Evolutionary conservation across 2,888 invertebrate species (phyloP), one percentile per base, ranked within the genome.

Genomic region (Osmoderma eremita): DNA sequence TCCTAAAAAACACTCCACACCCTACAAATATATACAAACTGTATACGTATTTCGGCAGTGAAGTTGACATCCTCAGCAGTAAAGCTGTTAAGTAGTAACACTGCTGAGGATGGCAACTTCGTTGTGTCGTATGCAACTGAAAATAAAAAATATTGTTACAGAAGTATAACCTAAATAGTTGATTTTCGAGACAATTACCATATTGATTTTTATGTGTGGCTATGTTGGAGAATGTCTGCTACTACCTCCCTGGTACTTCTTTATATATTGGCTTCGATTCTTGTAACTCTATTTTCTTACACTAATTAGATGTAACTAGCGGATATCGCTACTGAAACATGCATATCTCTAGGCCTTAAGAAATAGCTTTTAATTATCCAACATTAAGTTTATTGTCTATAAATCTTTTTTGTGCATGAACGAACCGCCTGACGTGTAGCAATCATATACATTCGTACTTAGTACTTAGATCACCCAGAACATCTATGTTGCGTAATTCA

Each of bases 401-500:
- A 56, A 41, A 41, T 56, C 41, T 41, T 56, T 30, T 30, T 2
- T n/a, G 48, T 48, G 18, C 20, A 20, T 17, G 56, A 53, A 30
- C 3, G 10, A n/a, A n/a, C n/a, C n/a, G n/a, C n/a, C 12, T 3
- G 17, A 18, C 5, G 20, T 8, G 24, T 18, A 50, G 24, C 13
- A 20, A 3, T 4, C 50, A 48, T 20, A 48, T 48, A 20, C 17
- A 1, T 24, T 6, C 22, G 12, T 20, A 49, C 18, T 24, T 24
- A 24, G 30, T 30, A 3, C 30, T 30, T 30, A 50, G 42, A 13
- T 42, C 17, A 42, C 13, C 42, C 42, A 42, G 17, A 4, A 4
- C 50, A n/a, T 30, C 30, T 10, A 30, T 8, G 24, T 63, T 63
- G 51, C 63, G 36, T 39, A 63, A 63, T 13, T 22, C 38, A n/a